Conservation (phyloP, 2,888 invertebrate species). For the Eustalomyia histrio region DNA sequence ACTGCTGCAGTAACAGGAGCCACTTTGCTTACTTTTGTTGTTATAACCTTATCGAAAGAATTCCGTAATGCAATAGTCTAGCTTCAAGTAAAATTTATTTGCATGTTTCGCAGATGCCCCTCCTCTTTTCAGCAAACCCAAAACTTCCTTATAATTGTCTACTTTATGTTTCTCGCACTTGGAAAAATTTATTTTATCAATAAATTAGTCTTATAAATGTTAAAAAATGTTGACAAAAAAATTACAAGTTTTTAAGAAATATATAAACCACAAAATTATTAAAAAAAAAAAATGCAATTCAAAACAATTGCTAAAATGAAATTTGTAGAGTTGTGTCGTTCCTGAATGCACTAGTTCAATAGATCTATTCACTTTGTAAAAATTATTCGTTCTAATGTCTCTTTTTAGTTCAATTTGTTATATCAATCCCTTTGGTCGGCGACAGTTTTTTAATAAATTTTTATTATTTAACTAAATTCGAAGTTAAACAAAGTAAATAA, state of each 20-base stretch:
- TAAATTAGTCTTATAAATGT: not conserved
- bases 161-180: not conserved
- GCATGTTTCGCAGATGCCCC: constrained; percentile 55
- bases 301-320: constrained; percentile 51
- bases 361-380: no score
- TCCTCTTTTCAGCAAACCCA: constrained; percentile 44
- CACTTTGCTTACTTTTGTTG: constrained; percentile 20
- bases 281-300: constrained; percentile 38
- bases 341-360: no score
- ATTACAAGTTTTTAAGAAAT: not conserved
- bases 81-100: constrained; percentile 35
- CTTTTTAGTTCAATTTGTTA: no score
- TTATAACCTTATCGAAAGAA: constrained; percentile 11
- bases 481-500: no score
- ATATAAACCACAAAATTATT: constrained; percentile 9
- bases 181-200: not conserved
- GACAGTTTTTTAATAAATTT: no score
- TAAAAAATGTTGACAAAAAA: not conserved
- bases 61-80: not conserved
- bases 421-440: no score
- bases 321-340: no score
- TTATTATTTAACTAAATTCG: no score
- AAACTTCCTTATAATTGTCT: not conserved
- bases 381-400: no score
- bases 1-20: constrained; percentile 39